A percentile compares a stretch with the other conserved stretches of the same genome.
These are phyloP conservation scores for Tholera decimalis DNA, from an alignment of 2,888 invertebrate genomes.

Conservation along the genomic window DNA sequence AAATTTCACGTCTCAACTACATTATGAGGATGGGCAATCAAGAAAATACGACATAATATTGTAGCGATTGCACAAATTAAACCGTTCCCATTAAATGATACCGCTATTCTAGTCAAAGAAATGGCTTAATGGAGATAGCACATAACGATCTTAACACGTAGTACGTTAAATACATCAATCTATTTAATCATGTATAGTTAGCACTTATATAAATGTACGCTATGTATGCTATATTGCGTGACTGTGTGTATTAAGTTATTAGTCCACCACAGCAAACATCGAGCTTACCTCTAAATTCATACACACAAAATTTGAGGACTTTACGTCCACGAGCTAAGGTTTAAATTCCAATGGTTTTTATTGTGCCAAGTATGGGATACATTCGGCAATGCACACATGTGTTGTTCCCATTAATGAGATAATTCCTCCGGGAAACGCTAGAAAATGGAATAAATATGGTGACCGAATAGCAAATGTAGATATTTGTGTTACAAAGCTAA, in stretches of 20 bases:
- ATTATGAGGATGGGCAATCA: neutral
- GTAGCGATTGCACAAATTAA: constrained; percentile 8
- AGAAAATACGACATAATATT: neutral
- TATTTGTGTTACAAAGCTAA: constrained; percentile 66
- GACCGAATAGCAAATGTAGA: constrained; percentile 74
- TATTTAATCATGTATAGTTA: constrained; percentile 35
- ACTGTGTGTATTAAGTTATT: constrained; percentile 67
- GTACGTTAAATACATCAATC: constrained; percentile 46
- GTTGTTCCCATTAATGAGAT: constrained; percentile 79
- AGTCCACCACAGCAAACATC: constrained; percentile 61
- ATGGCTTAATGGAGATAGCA: constrained; percentile 23
- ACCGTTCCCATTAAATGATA: neutral
- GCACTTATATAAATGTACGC: constrained; percentile 32
- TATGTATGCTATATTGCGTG: constrained; percentile 41
- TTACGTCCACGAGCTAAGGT: constrained; percentile 49
- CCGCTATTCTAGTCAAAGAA: constrained; percentile 10
- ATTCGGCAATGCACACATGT: constrained; percentile 68
- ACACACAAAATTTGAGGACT: constrained; percentile 14
- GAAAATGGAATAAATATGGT: constrained; percentile 76
- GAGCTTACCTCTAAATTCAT: constrained; percentile 28
- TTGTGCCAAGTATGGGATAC: constrained; percentile 25
- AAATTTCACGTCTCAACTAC: neutral
- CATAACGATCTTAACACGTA: constrained; percentile 40
- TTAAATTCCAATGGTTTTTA: constrained; percentile 35
- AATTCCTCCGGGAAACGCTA: constrained; percentile 74